A percentile compares a stretch with the other conserved stretches of the same genome.
These are phyloP conservation scores for Ceratina japonica DNA, from an alignment of 1,140 invertebrate species.

Conservation along the genomic window DNA sequence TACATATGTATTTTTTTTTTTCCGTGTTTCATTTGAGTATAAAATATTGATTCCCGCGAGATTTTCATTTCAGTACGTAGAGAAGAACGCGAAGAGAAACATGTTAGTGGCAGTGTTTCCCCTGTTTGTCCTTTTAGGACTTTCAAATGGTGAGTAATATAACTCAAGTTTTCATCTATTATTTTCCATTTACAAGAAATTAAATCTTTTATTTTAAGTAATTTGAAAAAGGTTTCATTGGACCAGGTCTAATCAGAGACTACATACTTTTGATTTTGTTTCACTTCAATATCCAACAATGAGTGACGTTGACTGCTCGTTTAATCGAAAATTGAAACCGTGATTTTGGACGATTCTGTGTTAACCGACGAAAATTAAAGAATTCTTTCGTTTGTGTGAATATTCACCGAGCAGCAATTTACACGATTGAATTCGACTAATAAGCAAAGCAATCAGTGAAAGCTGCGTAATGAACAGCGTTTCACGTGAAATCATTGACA, in stretches of 20 bases:
- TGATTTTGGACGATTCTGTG: not conserved
- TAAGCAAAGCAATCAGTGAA: not conserved
- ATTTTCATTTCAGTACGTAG: not conserved
- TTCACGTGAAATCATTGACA: not conserved
- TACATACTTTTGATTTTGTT: no score
- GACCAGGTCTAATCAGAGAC: no score
- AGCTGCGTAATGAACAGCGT: slow-evolving; percentile 1
- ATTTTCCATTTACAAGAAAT: no score
- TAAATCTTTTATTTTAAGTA: no score
- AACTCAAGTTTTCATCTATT: not conserved
- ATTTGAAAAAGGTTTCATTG: no score
- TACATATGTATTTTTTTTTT: slow-evolving; percentile 2
- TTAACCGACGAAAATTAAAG: not conserved
- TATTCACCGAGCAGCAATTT: not conserved
- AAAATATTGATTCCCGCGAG: not conserved
- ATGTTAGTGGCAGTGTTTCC: slow-evolving; percentile 7
- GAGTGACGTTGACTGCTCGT: not conserved
- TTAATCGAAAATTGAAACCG: not conserved
- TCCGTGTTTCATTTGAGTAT: not conserved
- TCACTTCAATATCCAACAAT: no score
- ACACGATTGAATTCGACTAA: slow-evolving; percentile 9
- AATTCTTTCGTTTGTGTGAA: not conserved
- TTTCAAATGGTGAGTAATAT: slow-evolving; percentile 15
- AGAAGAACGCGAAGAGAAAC: not conserved
- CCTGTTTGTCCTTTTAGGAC: not conserved